Percentiles rank a stretch among this genome's conserved stretches.
These are phyloP conservation scores for Pantelozetes paolii DNA, from an alignment of 2,888 invertebrate species.

Conservation along the genomic window DNA sequence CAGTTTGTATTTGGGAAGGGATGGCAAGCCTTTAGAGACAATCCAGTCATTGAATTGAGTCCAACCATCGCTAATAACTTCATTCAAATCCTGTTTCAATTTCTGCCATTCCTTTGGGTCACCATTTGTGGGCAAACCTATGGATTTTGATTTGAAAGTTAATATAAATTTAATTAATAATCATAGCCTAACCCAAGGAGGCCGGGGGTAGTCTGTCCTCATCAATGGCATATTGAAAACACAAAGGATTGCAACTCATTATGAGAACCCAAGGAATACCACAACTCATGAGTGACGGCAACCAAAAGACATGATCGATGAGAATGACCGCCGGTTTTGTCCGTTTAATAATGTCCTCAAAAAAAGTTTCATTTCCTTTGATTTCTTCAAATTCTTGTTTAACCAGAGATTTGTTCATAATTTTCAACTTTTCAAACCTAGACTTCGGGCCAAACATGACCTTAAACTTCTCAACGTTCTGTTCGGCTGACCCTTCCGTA, in stretches of 20 bases:
- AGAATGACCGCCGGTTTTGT: conserved; percentile 33
- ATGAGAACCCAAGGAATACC: conserved; percentile 30
- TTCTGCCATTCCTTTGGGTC: conserved; percentile 9
- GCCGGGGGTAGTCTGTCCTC: neutral
- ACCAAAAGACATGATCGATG: neutral
- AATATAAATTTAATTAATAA: neutral
- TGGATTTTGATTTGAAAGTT: neutral
- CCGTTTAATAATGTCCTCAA: conserved; percentile 1
- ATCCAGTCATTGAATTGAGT: conserved; percentile 1
- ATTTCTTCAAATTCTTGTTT: neutral
- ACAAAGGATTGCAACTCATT: neutral
- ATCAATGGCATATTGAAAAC: neutral
- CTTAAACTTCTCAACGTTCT: neutral
- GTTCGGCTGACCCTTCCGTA: neutral
- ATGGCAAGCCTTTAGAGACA: neutral
- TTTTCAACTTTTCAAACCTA: conserved; percentile 1
- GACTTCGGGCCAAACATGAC: neutral
- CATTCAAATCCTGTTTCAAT: neutral
- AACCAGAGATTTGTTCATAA: neutral
- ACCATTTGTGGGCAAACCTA: conserved; percentile 31
- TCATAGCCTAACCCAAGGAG: neutral
- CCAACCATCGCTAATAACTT: neutral
- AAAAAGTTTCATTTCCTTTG: neutral
- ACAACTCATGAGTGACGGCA: conserved; percentile 22
- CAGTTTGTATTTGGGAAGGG: conserved; percentile 1